These are phyloP conservation scores for Zophobas atratus DNA, from an alignment of 1,140 invertebrate species.

Conservation along the genomic window DNA sequence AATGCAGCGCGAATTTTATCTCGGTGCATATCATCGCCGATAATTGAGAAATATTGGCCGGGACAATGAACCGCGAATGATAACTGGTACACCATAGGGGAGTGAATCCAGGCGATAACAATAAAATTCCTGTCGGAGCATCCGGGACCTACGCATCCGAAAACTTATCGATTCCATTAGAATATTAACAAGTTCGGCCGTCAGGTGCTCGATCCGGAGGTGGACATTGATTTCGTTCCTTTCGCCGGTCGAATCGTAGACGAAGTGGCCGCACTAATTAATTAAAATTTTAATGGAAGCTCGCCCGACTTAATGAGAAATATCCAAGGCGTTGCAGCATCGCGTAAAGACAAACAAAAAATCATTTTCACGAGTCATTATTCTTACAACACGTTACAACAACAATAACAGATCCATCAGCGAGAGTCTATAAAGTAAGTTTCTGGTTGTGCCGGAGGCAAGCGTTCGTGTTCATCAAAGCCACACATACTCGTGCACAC, in stretches of 20 bases:
- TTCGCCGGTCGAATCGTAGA: background rate
- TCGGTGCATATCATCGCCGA: slow-evolving; percentile 34
- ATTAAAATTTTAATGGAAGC: slow-evolving; percentile 10
- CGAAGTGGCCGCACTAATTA: background rate
- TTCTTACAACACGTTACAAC: slow-evolving; percentile 5
- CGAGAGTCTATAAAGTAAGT: slow-evolving; percentile 3
- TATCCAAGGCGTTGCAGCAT: background rate
- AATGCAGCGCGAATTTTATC: slow-evolving; percentile 27
- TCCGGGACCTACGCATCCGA: slow-evolving; percentile 3
- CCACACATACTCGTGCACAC: slow-evolving; percentile 19
- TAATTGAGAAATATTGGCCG: slow-evolving; percentile 41
- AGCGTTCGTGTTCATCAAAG: slow-evolving; percentile 1
- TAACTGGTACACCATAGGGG: slow-evolving; percentile 12
- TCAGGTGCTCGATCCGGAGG: slow-evolving; percentile 9
- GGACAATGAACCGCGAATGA: slow-evolving; percentile 34
- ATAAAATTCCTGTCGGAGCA: slow-evolving; percentile 4
- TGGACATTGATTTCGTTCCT: slow-evolving; percentile 3
- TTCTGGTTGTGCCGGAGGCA: slow-evolving; percentile 10
- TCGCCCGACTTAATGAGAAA: background rate
- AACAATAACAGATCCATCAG: slow-evolving; percentile 16
- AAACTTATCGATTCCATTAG: slow-evolving; percentile 21
- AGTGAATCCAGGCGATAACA: slow-evolving; percentile 14
- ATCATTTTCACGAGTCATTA: slow-evolving; percentile 9
- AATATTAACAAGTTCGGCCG: slow-evolving; percentile 19
- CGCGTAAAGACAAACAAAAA: background rate